Evolutionary conservation across 2,113 vertebrate genomes (phyloP), one percentile per base, ranked within the genome.

Genomic region (Myrmecophaga tridactyla): DNA sequence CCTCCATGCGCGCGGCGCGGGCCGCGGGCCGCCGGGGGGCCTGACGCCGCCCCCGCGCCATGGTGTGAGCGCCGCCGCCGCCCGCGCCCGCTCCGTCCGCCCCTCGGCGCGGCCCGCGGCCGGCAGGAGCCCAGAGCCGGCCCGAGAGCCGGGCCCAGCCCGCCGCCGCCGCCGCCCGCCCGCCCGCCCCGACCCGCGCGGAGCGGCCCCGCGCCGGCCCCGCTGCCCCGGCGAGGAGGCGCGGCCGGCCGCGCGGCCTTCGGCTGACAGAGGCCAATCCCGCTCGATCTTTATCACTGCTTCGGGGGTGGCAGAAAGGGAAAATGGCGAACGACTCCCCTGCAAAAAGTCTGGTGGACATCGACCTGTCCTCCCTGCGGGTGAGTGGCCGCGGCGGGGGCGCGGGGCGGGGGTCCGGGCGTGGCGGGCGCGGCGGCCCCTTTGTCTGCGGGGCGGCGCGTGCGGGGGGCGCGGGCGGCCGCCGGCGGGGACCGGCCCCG

Each of bases 311-410:
- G 51, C 78, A 75, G 62, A 46, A 94, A 95, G 98, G 94, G 96
- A 99, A 99, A 98, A 99, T 99, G 99, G 99, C 99, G 99, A 99
- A 99, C 99, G 99, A 99, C 89, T 99, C 99, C 97, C 99, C 99
- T 96, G 99, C 99, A 62, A 99, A 99, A 98, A 99, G 99, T 98
- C 99, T 99, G 97, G 99, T 99, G 98, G 99, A 99, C 85, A 99
- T 99, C 98, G 99, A 99, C 98, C 99, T 99, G 67, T 99, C 99
- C 82, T 99, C 99, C 56, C 96, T 99, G 98, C 97, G 99, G 99
- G 99, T 99, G 98, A 99, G 99, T 98, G 97, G 46, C 41, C 56
- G 78, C 96, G 86, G 39, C 58, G 96, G 96, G 96, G 94, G 65
- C n/a, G 60, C 13, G 43, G 60, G n/a, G 29, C 31, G 69, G n/a